phyloP scores from a whole-genome alignment of 2,113 vertebrate genomes.

The Zingel zingel region DNA sequence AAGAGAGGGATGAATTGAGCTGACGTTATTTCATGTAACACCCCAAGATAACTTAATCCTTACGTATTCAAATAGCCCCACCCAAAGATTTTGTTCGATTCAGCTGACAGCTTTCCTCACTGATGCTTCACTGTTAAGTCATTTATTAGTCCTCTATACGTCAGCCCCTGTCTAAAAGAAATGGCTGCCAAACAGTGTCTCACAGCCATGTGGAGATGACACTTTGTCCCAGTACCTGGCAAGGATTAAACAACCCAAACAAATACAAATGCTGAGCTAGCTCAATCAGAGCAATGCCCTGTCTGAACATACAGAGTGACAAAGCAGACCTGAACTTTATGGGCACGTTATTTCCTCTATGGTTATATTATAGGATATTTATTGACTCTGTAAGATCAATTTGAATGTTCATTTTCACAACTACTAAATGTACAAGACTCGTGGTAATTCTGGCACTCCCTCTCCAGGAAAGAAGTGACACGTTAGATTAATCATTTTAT shows the following conservation, averaged over 20 bases:
- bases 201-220: constrained; percentile 53
- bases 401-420: constrained; percentile 3
- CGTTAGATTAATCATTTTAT: constrained; percentile 68
- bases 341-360: background rate
- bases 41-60: constrained; percentile 61
- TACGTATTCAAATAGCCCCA: constrained; percentile 33
- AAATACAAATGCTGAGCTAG: constrained; percentile 73
- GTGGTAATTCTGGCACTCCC: constrained; percentile 19
- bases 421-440: background rate
- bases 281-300: constrained; percentile 44
- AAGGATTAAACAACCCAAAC: constrained; percentile 70
- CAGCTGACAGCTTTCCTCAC: constrained; percentile 14
- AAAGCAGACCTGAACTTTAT: constrained; percentile 13
- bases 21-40: constrained; percentile 67
- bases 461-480: constrained; percentile 56
- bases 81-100: constrained; percentile 53
- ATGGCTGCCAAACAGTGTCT: constrained; percentile 19
- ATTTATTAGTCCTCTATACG: constrained; percentile 41
- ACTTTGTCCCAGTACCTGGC: constrained; percentile 69
- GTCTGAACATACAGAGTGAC: constrained; percentile 30
- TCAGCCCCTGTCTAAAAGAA: constrained; percentile 13
- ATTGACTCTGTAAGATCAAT: background rate
- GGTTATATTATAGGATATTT: background rate
- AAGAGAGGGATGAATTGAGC: constrained; percentile 49
- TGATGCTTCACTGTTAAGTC: constrained; percentile 30